Base-by-base conservation (phyloP, 2,113 vertebrate species). In the Mormoops blainvillei region DNA sequence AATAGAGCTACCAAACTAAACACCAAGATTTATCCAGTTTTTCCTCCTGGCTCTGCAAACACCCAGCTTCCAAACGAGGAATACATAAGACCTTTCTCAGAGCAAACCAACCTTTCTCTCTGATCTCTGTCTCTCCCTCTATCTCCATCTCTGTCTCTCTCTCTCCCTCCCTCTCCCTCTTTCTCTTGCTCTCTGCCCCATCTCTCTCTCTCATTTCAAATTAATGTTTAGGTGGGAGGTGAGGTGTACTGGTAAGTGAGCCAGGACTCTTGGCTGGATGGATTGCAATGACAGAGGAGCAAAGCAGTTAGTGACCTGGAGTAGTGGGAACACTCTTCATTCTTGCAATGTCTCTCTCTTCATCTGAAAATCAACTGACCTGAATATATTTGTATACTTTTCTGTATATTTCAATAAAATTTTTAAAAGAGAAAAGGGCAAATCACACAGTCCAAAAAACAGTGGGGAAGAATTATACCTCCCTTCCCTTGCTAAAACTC, bases 21-120 rank as follows among this genome's bases (percentile, higher is more conserved):
- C 24, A 84, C 73, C 52, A 52, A 63, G 54, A 36, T 38, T 56
- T n/a, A 65, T 4, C 28, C 43, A 43, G 22, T 74, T 71, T 90
- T 80, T 83, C 68, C 26, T 88, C 91, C 54, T 48, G 71, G 61
- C 36, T 77, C 91, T 82, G 41, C 50, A 84, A 94, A 93, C 14
- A 94, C 16, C 31, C 28, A 63, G 56, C 22, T 61, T 38, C 73
- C n/a, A 33, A 74, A 58, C 10, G 9, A 65, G 65, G 45, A 85
- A 31, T 52, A 7, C 1, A 0, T 4, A 41, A 80, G 7, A 71
- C 24, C 33, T 36, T 83, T 71, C 83, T 91, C 88, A 58, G 12
- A 89, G 70, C 58, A 80, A 91, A 87, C 8, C 4, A 31, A 22
- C 10, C 45, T 84, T n/a, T 22, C n/a, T 87, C 20, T 52, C 45